phyloP scores from a whole-genome alignment of 2,797 vertebrate genomes.

The Xerus rutilus region DNA sequence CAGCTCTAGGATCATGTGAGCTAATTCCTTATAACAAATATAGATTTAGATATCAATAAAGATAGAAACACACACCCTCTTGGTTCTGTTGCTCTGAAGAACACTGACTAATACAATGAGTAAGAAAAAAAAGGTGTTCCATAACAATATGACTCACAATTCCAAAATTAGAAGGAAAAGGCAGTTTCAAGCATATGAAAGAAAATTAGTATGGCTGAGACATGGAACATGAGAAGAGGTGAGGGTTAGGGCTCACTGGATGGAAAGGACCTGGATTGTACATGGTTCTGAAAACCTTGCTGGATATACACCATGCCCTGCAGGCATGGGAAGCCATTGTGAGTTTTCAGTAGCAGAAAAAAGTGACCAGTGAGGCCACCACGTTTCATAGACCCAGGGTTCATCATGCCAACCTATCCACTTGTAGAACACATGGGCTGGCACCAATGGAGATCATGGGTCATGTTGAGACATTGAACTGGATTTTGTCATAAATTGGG shows the following conservation, averaged over 20 bases:
- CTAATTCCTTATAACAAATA: neutral
- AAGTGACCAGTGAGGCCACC: neutral
- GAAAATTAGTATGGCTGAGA: neutral
- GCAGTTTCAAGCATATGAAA: neutral
- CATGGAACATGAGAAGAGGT: neutral
- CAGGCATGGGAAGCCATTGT: neutral
- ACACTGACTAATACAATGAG: neutral
- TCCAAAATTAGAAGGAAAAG: neutral
- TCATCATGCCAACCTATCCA: no score
- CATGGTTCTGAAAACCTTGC: neutral
- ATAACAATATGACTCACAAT: neutral
- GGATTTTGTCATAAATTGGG: neutral
- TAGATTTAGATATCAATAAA: no score
- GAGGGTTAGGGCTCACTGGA: rapidly evolving
- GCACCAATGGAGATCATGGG: neutral
- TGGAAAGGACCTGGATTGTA: neutral
- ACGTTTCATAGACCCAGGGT: neutral
- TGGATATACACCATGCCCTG: neutral
- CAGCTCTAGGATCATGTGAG: neutral
- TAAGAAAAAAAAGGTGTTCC: neutral
- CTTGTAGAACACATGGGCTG: no score
- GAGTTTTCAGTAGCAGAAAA: neutral
- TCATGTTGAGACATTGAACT: neutral
- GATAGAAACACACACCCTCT: neutral
- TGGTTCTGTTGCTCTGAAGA: neutral